These are phyloP conservation scores for Malacoctenus gilli DNA, from an alignment of 2,797 vertebrate species.

Conservation along the genomic window DNA sequence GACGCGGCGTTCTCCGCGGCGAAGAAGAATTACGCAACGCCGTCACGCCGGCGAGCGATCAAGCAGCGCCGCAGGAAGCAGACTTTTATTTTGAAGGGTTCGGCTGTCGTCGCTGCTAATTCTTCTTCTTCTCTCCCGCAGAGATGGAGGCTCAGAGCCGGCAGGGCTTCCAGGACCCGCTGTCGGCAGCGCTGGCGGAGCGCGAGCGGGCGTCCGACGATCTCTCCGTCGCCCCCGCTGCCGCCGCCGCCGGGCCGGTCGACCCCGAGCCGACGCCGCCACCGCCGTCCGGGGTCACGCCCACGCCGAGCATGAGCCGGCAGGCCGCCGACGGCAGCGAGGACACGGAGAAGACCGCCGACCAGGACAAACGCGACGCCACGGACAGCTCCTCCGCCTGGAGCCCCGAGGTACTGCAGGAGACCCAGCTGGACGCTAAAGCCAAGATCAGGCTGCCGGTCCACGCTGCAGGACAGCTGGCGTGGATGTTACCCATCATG, in stretches of 20 bases:
- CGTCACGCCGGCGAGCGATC: slow-evolving; percentile 12
- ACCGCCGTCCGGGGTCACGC: slow-evolving; percentile 14
- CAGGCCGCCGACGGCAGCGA: slow-evolving; percentile 71
- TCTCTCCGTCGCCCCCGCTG: slow-evolving; percentile 39
- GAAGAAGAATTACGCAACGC: slow-evolving; percentile 41
- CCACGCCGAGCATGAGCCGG: slow-evolving; percentile 45
- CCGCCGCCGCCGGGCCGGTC: slow-evolving; percentile 1
- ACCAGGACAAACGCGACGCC: slow-evolving; percentile 78
- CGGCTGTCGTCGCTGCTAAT: no score
- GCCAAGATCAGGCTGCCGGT: no score
- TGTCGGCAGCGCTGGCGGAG: slow-evolving; percentile 62
- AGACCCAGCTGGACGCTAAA: no score
- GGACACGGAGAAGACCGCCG: slow-evolving; percentile 73
- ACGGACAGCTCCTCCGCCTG: slow-evolving; percentile 87
- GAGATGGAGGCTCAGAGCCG: slow-evolving; percentile 81
- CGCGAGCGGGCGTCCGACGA: slow-evolving; percentile 40
- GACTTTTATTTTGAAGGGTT: no score
- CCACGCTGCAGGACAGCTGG: slow-evolving; percentile 17
- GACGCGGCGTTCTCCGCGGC: slow-evolving; percentile 57
- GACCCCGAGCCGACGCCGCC: no score
- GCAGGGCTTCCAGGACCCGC: slow-evolving; percentile 75
- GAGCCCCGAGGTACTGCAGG: slow-evolving; percentile 92
- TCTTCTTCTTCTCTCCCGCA: slow-evolving; percentile 50
- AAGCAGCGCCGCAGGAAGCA: not conserved
- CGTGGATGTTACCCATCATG: slow-evolving; percentile 46